phyloP scores from a whole-genome alignment of 2,888 invertebrate species.

The Platynereis dumerilii region DNA sequence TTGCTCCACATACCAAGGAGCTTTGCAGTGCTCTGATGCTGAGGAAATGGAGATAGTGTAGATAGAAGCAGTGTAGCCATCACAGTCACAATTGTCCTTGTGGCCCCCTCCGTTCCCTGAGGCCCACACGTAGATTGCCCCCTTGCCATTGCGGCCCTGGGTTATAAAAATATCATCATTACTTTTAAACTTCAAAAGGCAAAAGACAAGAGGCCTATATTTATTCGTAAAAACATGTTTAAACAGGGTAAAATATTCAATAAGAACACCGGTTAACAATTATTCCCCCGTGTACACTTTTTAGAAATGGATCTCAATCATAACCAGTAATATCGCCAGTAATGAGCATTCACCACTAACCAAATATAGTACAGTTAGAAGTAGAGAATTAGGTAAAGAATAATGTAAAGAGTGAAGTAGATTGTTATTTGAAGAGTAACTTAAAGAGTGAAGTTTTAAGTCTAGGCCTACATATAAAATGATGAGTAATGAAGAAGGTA shows the following conservation, averaged over 20 bases:
- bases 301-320: too few species aligned
- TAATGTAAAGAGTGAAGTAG: too few species aligned
- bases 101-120: conserved; percentile 87
- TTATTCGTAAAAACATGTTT: background rate
- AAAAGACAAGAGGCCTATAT: background rate
- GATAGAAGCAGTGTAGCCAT: conserved; percentile 84
- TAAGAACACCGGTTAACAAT: background rate
- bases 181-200: background rate
- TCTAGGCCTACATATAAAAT: too few species aligned
- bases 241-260: background rate
- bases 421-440: too few species aligned
- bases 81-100: conserved; percentile 88
- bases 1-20: conserved; percentile 90
- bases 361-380: too few species aligned
- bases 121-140: conserved; percentile 90
- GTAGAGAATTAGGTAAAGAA: too few species aligned
- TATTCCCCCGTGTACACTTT: too few species aligned
- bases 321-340: too few species aligned
- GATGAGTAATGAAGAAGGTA: too few species aligned
- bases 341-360: too few species aligned
- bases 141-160: conserved; percentile 78
- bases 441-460: too few species aligned
- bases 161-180: too few species aligned
- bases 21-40: conserved; percentile 74
- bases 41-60: conserved; percentile 89